A percentile compares a stretch with the other conserved stretches of the same genome.
Conservation (phyloP, 2,888 invertebrate species). For the Megastigmus dorsalis region DNA sequence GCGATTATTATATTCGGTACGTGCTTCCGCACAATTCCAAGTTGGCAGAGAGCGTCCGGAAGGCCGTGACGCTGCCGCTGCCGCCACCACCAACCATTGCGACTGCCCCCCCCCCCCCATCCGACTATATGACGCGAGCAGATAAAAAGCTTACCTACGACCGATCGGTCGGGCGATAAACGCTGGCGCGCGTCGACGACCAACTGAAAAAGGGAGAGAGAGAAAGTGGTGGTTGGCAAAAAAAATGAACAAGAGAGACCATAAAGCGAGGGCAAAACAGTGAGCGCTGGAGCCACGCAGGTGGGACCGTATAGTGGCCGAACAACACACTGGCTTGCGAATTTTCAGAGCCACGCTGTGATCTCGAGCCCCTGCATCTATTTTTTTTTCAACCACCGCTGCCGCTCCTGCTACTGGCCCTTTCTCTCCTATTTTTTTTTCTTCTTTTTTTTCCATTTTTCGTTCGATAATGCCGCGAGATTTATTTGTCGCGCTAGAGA, state of each 20-base stretch:
- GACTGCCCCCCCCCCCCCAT: no score
- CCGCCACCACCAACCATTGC: no score
- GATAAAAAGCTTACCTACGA: constrained; percentile 54
- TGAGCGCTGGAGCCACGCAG: background rate
- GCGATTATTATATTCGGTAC: constrained; percentile 53
- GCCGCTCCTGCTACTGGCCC: no score
- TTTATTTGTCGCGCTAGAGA: constrained; percentile 43
- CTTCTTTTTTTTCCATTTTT: constrained; percentile 37
- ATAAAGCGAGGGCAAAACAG: constrained; percentile 23
- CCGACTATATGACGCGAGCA: constrained; percentile 24
- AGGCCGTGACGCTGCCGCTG: background rate
- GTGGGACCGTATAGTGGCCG: no score
- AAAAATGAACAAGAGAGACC: constrained; percentile 22
- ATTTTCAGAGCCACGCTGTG: constrained; percentile 46
- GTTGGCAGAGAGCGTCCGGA: constrained; percentile 26
- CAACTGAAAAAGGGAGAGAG: background rate
- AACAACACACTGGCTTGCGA: constrained; percentile 25
- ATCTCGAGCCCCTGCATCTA: constrained; percentile 28
- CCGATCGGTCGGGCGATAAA: constrained; percentile 47
- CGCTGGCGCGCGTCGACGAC: background rate
- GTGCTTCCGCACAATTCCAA: constrained; percentile 47
- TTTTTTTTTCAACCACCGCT: no score
- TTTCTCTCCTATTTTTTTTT: constrained; percentile 43
- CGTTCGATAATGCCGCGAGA: constrained; percentile 47
- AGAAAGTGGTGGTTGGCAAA: background rate